These are phyloP conservation scores for Trachemys scripta DNA, from an alignment of 2,113 vertebrate genomes.

Conservation along the genomic window DNA sequence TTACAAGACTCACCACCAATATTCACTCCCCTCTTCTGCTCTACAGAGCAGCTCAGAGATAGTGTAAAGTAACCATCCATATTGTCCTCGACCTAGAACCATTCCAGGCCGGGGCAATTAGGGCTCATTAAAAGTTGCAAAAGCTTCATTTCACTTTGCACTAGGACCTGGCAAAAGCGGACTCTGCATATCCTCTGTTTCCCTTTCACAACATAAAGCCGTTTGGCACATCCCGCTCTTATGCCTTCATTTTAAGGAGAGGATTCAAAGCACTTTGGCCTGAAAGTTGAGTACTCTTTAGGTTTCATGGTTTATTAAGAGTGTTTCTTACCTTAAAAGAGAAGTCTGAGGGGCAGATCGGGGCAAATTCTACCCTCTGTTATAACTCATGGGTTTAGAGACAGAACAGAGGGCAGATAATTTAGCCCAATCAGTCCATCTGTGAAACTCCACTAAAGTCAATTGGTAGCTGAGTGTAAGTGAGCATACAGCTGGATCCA, in stretches of 20 bases:
- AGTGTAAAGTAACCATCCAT: neutral
- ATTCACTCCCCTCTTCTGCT: neutral
- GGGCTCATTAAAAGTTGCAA: neutral
- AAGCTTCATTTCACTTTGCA: no score
- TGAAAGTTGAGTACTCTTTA: neutral
- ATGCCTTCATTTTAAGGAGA: neutral
- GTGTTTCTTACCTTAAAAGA: neutral
- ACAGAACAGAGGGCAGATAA: neutral
- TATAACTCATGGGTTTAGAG: neutral
- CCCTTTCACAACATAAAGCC: neutral
- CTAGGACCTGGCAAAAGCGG: rapidly evolving
- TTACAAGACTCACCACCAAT: neutral
- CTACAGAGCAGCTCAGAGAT: neutral
- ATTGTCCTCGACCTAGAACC: rapidly evolving
- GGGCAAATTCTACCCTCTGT: neutral
- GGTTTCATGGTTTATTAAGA: neutral
- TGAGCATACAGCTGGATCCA: neutral
- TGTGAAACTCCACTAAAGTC: rapidly evolving
- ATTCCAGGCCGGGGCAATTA: neutral
- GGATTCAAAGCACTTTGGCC: neutral
- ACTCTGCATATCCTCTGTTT: neutral
- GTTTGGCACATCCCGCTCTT: neutral
- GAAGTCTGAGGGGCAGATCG: neutral
- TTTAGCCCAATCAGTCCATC: neutral
- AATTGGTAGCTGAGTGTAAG: rapidly evolving